Evolutionary conservation across 2,113 vertebrate genomes (phyloP).

Genomic region (Dolichallabes microphthalmus): DNA sequence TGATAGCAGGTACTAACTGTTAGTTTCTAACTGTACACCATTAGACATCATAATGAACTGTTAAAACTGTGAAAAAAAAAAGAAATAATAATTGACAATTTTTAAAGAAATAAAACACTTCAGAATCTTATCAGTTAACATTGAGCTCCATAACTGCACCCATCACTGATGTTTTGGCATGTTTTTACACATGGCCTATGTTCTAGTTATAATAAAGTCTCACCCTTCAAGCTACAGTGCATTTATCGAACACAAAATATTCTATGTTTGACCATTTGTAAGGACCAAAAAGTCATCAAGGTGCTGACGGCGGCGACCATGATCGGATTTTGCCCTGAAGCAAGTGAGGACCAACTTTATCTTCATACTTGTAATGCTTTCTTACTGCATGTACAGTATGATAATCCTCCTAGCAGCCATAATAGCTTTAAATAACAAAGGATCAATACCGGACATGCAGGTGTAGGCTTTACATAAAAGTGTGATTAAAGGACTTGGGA

Average conservation of each 20-base stretch:
- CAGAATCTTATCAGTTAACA: neutral
- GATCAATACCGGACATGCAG: neutral
- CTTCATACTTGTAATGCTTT: neutral
- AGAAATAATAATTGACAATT: neutral
- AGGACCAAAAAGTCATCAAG: slow-evolving; percentile 66
- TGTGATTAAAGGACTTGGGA: neutral
- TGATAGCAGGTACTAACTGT: neutral
- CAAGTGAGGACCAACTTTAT: neutral
- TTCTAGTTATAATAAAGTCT: slow-evolving; percentile 28
- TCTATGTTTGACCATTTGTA: slow-evolving; percentile 13
- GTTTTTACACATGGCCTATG: neutral
- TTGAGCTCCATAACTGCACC: neutral
- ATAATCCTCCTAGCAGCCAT: slow-evolving; percentile 21
- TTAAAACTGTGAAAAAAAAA: neutral
- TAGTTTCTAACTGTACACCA: neutral
- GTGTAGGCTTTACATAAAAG: neutral
- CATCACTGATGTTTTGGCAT: neutral
- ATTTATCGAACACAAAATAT: too few relatives aligned
- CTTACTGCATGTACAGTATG: neutral
- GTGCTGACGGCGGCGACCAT: slow-evolving; percentile 68
- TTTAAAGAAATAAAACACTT: neutral
- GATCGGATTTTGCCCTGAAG: slow-evolving; percentile 59
- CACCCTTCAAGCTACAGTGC: slow-evolving; percentile 27
- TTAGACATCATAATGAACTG: neutral
- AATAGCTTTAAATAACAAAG: neutral